These are phyloP conservation scores for Struthio camelus DNA, from an alignment of 2,113 vertebrate species.

Conservation along the genomic window DNA sequence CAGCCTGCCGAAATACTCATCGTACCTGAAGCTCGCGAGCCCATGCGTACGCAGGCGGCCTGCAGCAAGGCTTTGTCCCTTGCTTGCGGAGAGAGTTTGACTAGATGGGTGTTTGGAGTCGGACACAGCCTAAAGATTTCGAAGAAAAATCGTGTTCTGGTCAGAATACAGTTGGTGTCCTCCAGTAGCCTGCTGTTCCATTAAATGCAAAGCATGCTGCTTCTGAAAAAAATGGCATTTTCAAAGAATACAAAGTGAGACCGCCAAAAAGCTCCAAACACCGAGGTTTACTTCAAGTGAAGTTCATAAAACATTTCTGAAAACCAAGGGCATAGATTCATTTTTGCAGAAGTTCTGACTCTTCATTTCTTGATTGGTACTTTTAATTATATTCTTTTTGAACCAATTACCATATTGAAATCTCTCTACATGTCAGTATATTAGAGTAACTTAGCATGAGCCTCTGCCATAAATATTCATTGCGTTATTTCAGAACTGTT, in stretches of 20 bases:
- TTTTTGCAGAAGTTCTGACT: neutral
- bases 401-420: neutral
- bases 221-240: neutral
- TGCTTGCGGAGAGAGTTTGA: neutral
- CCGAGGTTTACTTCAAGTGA: neutral
- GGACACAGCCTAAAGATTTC: neutral
- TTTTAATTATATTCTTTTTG: neutral
- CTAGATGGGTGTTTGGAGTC: neutral
- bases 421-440: neutral
- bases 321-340: neutral
- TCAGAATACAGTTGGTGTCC: neutral
- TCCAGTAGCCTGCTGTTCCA: neutral
- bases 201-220: neutral
- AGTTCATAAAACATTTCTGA: neutral
- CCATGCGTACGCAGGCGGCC: rapidly evolving
- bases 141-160: neutral
- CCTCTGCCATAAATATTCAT: constrained; percentile 14
- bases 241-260: neutral
- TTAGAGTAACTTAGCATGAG: neutral
- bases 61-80: neutral
- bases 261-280: neutral
- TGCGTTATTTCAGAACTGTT: constrained; percentile 1
- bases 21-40: neutral
- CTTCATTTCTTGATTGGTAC: neutral
- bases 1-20: neutral